Evolutionary conservation across 2,113 vertebrate species (phyloP), one percentile per base, ranked within the genome.

Genomic region (Bostrychus sinensis): DNA sequence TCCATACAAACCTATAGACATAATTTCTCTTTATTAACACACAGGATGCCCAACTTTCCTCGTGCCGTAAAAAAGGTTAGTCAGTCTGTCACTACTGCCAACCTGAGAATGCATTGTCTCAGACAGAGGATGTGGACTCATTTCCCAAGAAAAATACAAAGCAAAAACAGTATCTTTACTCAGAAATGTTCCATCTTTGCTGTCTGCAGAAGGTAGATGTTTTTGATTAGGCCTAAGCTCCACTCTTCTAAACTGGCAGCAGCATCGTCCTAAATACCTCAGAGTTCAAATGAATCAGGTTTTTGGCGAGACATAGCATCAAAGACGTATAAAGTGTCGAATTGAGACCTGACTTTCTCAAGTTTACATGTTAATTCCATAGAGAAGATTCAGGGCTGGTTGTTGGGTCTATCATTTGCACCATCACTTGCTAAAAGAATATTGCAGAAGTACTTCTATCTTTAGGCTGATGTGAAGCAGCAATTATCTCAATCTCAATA

Each of bases 41-140:
- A 50, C 76, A 83, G 82, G 78, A 81, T 54, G 41, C 56, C 25
- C 62, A 60, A 9, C 20, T 19, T 42, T 66, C 32, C 53, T 56
- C 38, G 75, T 22, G 34, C 58, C 25, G 70, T 71, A 78, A 72
- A 70, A 41, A 13, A 20, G 10, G n/a, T n/a, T n/a, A 53, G n/a
- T 46, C 16, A 41, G 11, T 28, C 6, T 19, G 28, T 66, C 39
- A 43, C 17, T 38, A 7, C 19, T 63, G 10, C 67, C 32, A 69
- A 26, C 14, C 45, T 71, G 30, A 67, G 55, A 77, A 50, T 43
- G 50, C 38, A 69, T 71, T 70, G 64, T 79, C 55, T 59, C 28
- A 20, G 19, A 58, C 13, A 23, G 61, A 41, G 78, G 56, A 62
- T 72, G 42, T 43, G 8, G 50, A 72, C 62, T 70, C 65, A 84